Evolutionary conservation across 2,797 vertebrate genomes (phyloP).

Genomic region (Acanthurus tractus): DNA sequence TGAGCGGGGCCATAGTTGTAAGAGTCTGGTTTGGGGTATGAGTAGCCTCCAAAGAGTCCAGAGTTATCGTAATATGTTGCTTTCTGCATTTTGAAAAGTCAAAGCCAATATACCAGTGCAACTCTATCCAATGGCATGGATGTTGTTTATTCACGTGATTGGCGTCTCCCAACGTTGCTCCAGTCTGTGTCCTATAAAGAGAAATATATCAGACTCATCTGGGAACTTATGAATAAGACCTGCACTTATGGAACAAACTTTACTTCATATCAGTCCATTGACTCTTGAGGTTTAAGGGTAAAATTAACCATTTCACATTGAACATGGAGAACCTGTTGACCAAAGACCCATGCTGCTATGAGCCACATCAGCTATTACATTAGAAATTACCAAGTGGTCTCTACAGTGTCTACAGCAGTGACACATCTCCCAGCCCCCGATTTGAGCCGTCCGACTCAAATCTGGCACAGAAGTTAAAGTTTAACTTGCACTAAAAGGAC

Average conservation of each 20-base stretch:
- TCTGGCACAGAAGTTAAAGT: slow-evolving; percentile 93
- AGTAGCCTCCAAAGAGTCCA: slow-evolving; percentile 97
- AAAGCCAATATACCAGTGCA: slow-evolving; percentile 87
- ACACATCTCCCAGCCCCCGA: slow-evolving; percentile 44
- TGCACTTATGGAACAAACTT: neutral
- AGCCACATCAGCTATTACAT: slow-evolving; percentile 24
- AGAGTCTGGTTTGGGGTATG: slow-evolving; percentile 94
- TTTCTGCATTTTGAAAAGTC: slow-evolving; percentile 97
- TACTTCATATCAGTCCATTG: neutral
- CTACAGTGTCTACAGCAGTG: slow-evolving; percentile 26
- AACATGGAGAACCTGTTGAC: neutral
- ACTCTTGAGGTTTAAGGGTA: neutral
- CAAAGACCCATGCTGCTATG: slow-evolving; percentile 6
- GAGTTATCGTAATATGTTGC: slow-evolving; percentile 98
- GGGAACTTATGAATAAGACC: slow-evolving; percentile 10
- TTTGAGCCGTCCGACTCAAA: slow-evolving; percentile 62
- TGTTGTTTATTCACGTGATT: slow-evolving; percentile 88
- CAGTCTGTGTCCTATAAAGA: slow-evolving; percentile 82
- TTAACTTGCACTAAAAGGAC: slow-evolving; percentile 91
- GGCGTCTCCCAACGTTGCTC: slow-evolving; percentile 84
- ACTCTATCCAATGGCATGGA: slow-evolving; percentile 94
- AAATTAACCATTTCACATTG: slow-evolving; percentile 20
- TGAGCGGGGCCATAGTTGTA: slow-evolving; percentile 92
- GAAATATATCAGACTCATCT: slow-evolving; percentile 51
- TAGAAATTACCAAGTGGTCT: slow-evolving; percentile 39